Evolutionary conservation across 2,797 vertebrate genomes (phyloP).

Genomic region (Delichon dasypus): DNA sequence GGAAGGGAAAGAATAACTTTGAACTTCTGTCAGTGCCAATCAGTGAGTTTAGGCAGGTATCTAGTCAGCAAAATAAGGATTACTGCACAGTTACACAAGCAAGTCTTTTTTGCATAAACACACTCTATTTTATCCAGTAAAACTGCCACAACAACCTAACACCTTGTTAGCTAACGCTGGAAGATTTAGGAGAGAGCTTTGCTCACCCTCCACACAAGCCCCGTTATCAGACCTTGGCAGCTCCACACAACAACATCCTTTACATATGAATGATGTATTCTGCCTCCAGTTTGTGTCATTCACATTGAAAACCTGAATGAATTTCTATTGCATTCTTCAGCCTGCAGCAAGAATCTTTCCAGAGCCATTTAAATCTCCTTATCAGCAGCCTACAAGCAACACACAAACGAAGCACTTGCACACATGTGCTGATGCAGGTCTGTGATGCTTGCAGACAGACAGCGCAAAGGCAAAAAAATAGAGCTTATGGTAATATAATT

Average conservation of each 20-base stretch:
- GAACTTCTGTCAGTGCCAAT: conserved; percentile 19
- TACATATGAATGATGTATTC: conserved; percentile 68
- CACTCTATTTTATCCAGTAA: not conserved
- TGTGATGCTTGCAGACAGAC: conserved; percentile 33
- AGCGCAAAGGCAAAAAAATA: conserved; percentile 1
- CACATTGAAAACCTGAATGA: conserved; percentile 61
- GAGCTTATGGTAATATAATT: conserved; percentile 52
- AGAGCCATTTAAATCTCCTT: conserved; percentile 74
- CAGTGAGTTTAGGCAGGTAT: not conserved
- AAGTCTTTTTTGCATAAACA: conserved; percentile 48
- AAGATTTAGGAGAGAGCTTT: conserved; percentile 39
- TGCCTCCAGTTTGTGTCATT: conserved; percentile 51
- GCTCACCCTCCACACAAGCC: not conserved
- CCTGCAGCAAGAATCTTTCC: conserved; percentile 69
- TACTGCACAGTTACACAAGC: conserved; percentile 50
- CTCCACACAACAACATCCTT: conserved; percentile 61
- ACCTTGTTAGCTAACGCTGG: conserved; percentile 41
- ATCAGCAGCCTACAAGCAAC: conserved; percentile 69
- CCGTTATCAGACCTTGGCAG: conserved; percentile 70
- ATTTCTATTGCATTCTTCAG: conserved; percentile 59
- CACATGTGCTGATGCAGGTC: not conserved
- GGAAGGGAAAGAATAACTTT: not conserved
- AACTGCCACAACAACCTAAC: conserved; percentile 14
- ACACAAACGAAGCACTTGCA: conserved; percentile 16
- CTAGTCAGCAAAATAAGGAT: conserved; percentile 50